phyloP scores from a whole-genome alignment of 2,888 invertebrate species.

The Macropis europaea region DNA sequence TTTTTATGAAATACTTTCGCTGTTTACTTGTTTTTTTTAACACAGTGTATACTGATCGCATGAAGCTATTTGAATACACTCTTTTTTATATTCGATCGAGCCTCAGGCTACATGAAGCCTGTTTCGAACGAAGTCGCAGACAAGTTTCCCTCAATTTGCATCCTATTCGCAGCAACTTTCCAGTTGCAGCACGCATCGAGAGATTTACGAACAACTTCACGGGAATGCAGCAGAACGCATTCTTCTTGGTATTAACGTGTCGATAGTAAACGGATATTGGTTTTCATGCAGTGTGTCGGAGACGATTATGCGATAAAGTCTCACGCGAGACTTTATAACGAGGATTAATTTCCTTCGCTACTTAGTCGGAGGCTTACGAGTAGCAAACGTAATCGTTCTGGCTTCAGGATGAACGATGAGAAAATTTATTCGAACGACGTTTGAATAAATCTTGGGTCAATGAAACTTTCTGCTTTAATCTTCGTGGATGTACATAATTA shows the following conservation, averaged over 20 bases:
- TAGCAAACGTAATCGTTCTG: constrained; percentile 36
- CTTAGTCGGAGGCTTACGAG: constrained; percentile 19
- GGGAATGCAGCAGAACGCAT: constrained; percentile 1
- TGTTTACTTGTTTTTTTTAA: too few relatives aligned
- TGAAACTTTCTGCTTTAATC: constrained; percentile 34
- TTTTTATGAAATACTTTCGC: too few relatives aligned
- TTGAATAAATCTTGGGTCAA: constrained; percentile 41
- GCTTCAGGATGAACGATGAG: constrained; percentile 38
- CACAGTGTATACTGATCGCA: too few relatives aligned
- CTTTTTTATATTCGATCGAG: not conserved
- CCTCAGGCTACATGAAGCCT: not conserved
- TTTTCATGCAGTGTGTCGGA: constrained; percentile 24
- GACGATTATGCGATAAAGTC: constrained; percentile 37
- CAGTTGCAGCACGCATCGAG: not conserved
- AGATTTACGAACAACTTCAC: too few relatives aligned
- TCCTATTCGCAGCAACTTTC: not conserved
- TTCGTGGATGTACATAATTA: constrained; percentile 32
- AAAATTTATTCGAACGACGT: constrained; percentile 40
- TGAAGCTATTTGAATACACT: too few relatives aligned
- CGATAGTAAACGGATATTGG: constrained; percentile 41
- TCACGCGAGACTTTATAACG: constrained; percentile 37
- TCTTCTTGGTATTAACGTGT: constrained; percentile 14
- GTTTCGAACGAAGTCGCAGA: not conserved
- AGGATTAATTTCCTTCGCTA: constrained; percentile 49
- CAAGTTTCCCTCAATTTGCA: constrained; percentile 14